phyloP scores from a whole-genome alignment of 2,113 vertebrate genomes.

The Lichenostomus cassidix region DNA sequence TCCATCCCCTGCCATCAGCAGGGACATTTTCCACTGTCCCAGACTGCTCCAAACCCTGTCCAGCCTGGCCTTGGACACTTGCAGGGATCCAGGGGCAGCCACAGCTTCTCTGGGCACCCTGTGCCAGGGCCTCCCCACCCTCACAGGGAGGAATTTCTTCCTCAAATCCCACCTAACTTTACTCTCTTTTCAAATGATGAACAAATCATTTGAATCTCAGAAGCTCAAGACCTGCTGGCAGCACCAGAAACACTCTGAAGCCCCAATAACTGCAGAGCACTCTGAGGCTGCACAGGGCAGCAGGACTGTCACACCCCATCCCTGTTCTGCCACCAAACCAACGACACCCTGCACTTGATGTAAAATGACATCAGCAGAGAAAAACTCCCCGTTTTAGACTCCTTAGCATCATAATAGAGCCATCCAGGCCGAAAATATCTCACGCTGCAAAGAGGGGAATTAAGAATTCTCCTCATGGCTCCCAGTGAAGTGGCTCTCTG shows the following conservation, averaged over 20 bases:
- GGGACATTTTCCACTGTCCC: rapidly evolving
- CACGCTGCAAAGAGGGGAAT: neutral
- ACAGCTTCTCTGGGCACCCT: neutral
- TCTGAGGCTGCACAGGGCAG: neutral
- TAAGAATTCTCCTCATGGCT: neutral
- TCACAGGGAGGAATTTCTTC: neutral
- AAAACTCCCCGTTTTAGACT: neutral
- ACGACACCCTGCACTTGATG: neutral
- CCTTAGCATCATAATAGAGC: constrained; percentile 11
- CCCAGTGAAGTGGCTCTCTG: neutral
- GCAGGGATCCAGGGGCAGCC: neutral
- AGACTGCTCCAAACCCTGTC: rapidly evolving
- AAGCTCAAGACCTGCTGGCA: neutral
- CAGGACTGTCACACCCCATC: neutral
- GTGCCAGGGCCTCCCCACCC: rapidly evolving
- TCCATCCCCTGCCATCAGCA: neutral
- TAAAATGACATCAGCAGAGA: neutral
- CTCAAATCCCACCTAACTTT: neutral
- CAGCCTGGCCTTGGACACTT: rapidly evolving
- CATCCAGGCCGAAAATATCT: neutral
- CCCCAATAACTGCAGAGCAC: neutral
- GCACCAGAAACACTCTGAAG: neutral
- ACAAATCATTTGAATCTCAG: neutral
- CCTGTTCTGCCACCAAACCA: neutral
- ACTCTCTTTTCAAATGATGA: neutral